Evolutionary conservation across 2,113 vertebrate species (phyloP), one percentile per base, ranked within the genome.

Genomic region (Gadus chalcogrammus): DNA sequence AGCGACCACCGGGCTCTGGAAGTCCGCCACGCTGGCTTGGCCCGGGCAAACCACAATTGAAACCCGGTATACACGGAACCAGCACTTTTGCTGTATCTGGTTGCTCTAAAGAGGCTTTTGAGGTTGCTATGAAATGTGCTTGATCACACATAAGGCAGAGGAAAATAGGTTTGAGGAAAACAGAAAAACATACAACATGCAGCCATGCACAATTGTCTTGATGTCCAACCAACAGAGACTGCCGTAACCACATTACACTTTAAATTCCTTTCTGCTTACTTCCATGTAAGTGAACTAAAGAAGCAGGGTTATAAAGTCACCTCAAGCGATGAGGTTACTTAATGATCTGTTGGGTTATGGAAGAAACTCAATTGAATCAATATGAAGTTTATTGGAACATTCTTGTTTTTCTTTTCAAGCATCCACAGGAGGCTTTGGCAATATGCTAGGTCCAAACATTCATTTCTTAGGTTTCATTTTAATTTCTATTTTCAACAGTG

Each of bases 41-140:
- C 61, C 24, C 27, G 70, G 70, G 13, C 20, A 9, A 48, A 5
- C 58, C 58, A 42, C 56, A 69, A 61, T 22, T 59, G 65, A 52
- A 65, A 62, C 38, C 48, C 55, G 52, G 42, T 12, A 48, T 28
- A 61, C 56, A 70, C 77, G 65, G 68, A 71, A 76, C 20, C 55
- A 11, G 71, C 71, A 77, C 72, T 81, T 80, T 83, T n/a, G 71
- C 62, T 76, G 79, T 80, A 75, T 75, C 69, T 80, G 76, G 65
- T 72, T 62, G n/a, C 80, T 78, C 80, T 73, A 72, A 75, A 82
- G 64, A 48, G 8, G 27, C 42, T 35, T 73, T 63, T 67, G 67
- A 62, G 77, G 73, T 74, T 58, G 56, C 8, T 64, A 67, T 66
- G 68, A 61, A 60, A 42, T 53, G 31, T 35, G 38, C 74, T 62